Evolutionary conservation across 1,140 invertebrate species (phyloP).

Genomic region (Heliconius congener): DNA sequence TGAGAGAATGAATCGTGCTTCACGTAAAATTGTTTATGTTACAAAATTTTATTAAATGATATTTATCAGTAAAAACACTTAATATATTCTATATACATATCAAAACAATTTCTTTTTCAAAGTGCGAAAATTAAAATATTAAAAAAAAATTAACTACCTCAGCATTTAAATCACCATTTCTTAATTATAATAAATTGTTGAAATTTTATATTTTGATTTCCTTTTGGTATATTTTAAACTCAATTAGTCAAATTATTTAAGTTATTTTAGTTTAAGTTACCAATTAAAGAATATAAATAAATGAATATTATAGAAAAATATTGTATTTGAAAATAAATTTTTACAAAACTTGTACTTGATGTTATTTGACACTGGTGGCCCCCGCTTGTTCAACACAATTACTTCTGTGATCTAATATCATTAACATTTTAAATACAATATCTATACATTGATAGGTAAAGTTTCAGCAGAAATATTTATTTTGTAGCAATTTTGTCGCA

Average conservation of each 20-base stretch:
- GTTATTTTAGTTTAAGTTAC: constrained; percentile 4
- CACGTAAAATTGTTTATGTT: too few species aligned
- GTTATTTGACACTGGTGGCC: not conserved
- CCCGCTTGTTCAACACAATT: too few species aligned
- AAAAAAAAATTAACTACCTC: not conserved
- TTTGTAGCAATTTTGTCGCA: too few species aligned
- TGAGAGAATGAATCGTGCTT: too few species aligned
- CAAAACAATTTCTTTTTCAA: too few species aligned
- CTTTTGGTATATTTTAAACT: not conserved
- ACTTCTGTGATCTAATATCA: too few species aligned
- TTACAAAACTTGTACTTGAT: not conserved
- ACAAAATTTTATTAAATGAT: not conserved
- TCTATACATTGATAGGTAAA: too few species aligned
- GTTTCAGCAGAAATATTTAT: too few species aligned
- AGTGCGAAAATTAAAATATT: too few species aligned
- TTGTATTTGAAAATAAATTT: constrained; percentile 6
- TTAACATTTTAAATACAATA: too few species aligned
- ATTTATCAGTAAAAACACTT: too few species aligned
- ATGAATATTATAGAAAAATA: constrained; percentile 1
- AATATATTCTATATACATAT: too few species aligned
- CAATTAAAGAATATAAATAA: constrained; percentile 1
- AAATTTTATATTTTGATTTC: not conserved
- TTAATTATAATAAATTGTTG: not conserved
- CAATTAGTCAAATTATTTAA: constrained; percentile 11
- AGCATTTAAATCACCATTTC: not conserved